Evolutionary conservation across 2,888 invertebrate genomes (phyloP), one percentile per base, ranked within the genome.

Genomic region (Acronicta alni): DNA sequence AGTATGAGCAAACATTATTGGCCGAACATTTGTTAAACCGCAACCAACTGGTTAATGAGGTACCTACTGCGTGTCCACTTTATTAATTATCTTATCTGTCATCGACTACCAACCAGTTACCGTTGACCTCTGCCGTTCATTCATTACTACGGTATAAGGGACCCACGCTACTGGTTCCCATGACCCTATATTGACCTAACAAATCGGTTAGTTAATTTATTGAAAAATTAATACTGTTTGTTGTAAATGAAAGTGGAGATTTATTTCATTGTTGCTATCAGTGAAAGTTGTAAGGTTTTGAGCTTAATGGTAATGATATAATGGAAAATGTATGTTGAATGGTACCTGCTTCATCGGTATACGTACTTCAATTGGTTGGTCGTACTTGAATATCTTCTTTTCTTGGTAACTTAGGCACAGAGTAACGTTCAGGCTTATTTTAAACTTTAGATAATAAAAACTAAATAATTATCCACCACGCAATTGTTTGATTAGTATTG

Each of bases 11-110:
- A 47, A 37, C 57, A 73, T 26, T 37, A 39, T 60, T 73, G 44
- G 46, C 37, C 45, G 47, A 74, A 74, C 56, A 67, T 61, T 35
- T 65, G 52, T 59, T 63, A 44, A 56, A 49, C 47, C 15, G 16
- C 51, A 51, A 60, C 54, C 47, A 62, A 66, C 69, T 57, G 46
- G 51, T 66, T 77, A 67, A 75, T 67, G 69, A 30, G 26, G 26
- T 30, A 75, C 51, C 45, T 72, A 63, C 57, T 26, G 20, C 49
- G 45, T 69, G 62, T 72, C 51, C 62, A 58, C 64, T 67, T 63
- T 67, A 72, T 67, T 75, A 67, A 77, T 72, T 61, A 75, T 67
- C 70, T 78, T 78, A 76, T 78, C 76, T 63, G 63, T 63, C 66
- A 67, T 75, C 76, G 61, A 63, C 56, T 12, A 54, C 20, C 20